Conservation (phyloP, 2,888 invertebrate species). For the Eulithis testata region DNA sequence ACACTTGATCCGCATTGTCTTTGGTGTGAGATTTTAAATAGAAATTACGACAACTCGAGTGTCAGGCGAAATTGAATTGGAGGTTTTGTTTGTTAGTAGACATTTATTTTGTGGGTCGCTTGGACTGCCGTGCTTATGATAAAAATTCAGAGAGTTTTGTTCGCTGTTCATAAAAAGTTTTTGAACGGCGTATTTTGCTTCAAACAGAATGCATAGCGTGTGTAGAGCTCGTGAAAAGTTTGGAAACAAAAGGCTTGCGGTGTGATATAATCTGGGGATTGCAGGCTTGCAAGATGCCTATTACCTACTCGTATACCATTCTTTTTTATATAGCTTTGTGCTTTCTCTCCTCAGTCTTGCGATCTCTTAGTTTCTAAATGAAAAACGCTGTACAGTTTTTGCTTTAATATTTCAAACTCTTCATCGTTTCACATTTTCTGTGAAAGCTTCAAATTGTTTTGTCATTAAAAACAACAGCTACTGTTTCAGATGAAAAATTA, state of each 20-base stretch:
- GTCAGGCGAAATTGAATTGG: conserved; percentile 3
- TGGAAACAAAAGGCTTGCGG: conserved; percentile 41
- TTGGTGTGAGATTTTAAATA: conserved; percentile 27
- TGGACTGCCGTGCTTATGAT: conserved; percentile 14
- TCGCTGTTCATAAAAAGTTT: conserved; percentile 40
- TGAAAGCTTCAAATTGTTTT: conserved; percentile 35
- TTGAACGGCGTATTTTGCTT: conserved; percentile 42
- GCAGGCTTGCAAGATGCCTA: conserved; percentile 26
- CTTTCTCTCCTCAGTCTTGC: conserved; percentile 27
- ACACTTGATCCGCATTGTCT: conserved; percentile 24
- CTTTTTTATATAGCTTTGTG: conserved; percentile 24
- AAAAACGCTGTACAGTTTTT: conserved; percentile 44
- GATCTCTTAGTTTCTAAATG: conserved; percentile 42
- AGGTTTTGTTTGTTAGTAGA: background rate
- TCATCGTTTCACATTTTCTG: conserved; percentile 34
- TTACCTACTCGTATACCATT: conserved; percentile 21
- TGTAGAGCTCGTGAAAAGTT: conserved; percentile 22
- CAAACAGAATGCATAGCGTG: conserved; percentile 22
- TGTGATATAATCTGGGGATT: conserved; percentile 29
- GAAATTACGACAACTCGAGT: conserved; percentile 9
- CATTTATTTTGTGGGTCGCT: conserved; percentile 15
- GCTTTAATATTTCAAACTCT: conserved; percentile 45
- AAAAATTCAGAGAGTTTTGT: conserved; percentile 45
- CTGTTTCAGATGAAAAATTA: conserved; percentile 28
- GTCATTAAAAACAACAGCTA: conserved; percentile 36